These are phyloP conservation scores for Ceriagrion tenellum DNA, from an alignment of 2,888 invertebrate genomes.

Conservation along the genomic window DNA sequence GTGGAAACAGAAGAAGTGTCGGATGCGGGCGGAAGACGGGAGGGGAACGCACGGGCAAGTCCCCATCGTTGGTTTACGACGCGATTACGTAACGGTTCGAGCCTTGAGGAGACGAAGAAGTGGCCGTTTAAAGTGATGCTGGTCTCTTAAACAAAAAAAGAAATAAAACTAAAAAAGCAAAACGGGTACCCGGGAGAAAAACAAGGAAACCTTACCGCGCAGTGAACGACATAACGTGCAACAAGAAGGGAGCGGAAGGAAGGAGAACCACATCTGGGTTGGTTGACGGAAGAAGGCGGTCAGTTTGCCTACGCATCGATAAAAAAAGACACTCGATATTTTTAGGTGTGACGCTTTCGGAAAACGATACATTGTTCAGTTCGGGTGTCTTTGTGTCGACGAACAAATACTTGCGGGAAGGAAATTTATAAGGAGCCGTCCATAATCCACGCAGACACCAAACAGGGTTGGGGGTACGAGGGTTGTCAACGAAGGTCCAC, in stretches of 20 bases:
- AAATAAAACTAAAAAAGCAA: neutral
- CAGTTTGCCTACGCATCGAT: neutral
- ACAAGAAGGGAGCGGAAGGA: neutral
- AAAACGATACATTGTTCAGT: neutral
- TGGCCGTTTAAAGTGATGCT: constrained; percentile 15
- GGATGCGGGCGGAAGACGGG: constrained; percentile 11
- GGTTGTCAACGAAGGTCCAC: no score
- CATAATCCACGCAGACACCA: no score
- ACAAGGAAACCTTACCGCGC: neutral
- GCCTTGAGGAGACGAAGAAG: neutral
- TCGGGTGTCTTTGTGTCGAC: neutral
- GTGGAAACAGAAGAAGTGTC: neutral
- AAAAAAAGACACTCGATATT: neutral
- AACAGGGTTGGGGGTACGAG: no score
- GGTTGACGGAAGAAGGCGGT: neutral
- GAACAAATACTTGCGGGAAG: no score
- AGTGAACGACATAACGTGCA: neutral
- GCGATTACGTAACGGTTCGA: neutral
- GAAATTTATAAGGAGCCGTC: no score
- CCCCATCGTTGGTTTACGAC: neutral
- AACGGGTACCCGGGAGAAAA: neutral
- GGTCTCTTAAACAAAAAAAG: neutral
- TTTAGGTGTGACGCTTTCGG: neutral
- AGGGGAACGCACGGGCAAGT: neutral
- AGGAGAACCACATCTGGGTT: neutral